Percentiles rank a stretch among this genome's conserved stretches.
Conservation (phyloP, 2,797 vertebrate species). For the Hippocampus kuda region DNA sequence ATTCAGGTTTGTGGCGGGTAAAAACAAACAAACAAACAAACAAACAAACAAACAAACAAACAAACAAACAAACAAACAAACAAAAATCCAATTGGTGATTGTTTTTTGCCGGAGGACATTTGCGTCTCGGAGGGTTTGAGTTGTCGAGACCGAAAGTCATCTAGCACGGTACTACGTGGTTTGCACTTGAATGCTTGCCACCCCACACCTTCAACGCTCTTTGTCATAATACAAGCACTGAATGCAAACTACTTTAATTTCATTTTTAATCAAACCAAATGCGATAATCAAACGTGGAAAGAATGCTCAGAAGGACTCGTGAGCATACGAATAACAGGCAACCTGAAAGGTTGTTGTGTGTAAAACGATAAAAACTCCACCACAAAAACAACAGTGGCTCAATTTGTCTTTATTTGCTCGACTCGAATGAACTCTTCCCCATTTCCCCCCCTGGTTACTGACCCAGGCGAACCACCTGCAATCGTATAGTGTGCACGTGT, state of each 20-base stretch:
- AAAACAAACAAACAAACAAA: background rate
- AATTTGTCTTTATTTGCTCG: constrained; percentile 62
- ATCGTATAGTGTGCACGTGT: constrained; percentile 27
- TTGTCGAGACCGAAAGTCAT: background rate
- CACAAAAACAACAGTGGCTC: constrained; percentile 51
- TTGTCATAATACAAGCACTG: background rate
- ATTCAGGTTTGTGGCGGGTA: background rate
- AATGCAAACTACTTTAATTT: constrained; percentile 6
- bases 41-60: background rate
- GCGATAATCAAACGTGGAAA: background rate
- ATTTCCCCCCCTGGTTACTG: constrained; percentile 64
- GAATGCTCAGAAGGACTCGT: background rate
- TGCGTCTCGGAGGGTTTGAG: constrained; percentile 1
- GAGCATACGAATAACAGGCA: background rate
- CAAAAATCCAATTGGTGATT: background rate
- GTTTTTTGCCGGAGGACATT: constrained; percentile 4
- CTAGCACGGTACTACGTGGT: background rate
- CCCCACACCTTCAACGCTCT: background rate
- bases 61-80: background rate
- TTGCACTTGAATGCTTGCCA: background rate
- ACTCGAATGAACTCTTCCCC: constrained; percentile 65
- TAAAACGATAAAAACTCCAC: constrained; percentile 18
- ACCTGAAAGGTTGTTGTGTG: constrained; percentile 17
- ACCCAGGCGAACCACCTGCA: constrained; percentile 64
- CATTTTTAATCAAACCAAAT: constrained; percentile 3